Percentiles rank a stretch among this genome's conserved stretches.
Evolutionary conservation across 1,140 invertebrate genomes (phyloP).

Genomic region (Dysdera silvatica): DNA sequence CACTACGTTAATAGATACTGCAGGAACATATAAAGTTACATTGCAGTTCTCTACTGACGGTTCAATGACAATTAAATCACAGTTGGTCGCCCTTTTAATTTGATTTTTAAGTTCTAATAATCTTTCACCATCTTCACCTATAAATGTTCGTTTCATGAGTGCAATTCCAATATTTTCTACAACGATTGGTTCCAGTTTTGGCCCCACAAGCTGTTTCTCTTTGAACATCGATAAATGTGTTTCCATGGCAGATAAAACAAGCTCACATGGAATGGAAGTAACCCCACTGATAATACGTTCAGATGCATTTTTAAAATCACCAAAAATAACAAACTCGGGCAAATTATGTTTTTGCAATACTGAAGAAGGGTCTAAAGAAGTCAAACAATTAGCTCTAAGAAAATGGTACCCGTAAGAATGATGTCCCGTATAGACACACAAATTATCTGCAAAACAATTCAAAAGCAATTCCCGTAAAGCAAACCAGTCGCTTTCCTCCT

Average conservation of each 20-base stretch:
- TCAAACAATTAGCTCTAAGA: background rate
- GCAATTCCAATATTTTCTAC: conserved; percentile 11
- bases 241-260: background rate
- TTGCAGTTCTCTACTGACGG: conserved; percentile 1
- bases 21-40: conserved; percentile 4
- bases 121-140: conserved; percentile 7
- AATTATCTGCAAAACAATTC: conserved; percentile 15
- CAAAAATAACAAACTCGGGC: conserved; percentile 17
- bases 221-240: background rate
- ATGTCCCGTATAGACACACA: conserved; percentile 16
- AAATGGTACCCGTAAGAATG: background rate
- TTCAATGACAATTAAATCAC: conserved; percentile 8
- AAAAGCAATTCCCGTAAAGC: conserved; percentile 7
- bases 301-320: background rate
- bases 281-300: background rate
- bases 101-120: background rate
- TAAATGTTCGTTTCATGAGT: conserved; percentile 8
- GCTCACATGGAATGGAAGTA: background rate
- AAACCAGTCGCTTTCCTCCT: background rate
- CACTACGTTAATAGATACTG: conserved; percentile 2
- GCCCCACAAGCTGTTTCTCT: background rate
- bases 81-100: background rate
- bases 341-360: background rate
- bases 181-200: background rate
- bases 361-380: background rate